These are phyloP conservation scores for Morone chrysops DNA, from an alignment of 2,113 vertebrate genomes.

Conservation along the genomic window DNA sequence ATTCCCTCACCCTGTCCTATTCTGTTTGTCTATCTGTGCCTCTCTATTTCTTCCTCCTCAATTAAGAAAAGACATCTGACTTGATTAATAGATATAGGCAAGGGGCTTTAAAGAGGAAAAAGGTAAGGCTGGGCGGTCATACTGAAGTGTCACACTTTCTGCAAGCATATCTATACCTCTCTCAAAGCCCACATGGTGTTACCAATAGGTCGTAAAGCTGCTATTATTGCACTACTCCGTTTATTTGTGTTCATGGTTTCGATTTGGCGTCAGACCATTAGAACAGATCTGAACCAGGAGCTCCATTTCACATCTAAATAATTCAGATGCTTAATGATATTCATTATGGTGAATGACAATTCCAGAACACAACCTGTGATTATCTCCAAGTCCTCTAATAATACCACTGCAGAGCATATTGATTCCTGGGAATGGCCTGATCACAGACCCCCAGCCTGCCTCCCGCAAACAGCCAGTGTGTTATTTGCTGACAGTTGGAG, in stretches of 20 bases:
- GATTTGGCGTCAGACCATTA: conserved; percentile 36
- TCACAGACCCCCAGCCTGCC: conserved; percentile 31
- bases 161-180: conserved; percentile 15
- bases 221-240: background rate
- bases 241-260: conserved; percentile 21
- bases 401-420: conserved; percentile 66
- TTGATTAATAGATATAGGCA: conserved; percentile 13
- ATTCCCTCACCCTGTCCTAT: conserved; percentile 2
- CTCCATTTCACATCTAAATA: conserved; percentile 63
- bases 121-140: background rate
- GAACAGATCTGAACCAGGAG: conserved; percentile 38
- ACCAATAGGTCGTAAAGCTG: conserved; percentile 40
- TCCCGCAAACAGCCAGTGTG: conserved; percentile 29
- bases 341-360: conserved; percentile 66
- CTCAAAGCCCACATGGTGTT: conserved; percentile 6
- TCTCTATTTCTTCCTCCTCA: conserved; percentile 11
- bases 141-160: conserved; percentile 44
- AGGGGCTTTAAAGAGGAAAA: conserved; percentile 27
- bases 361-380: conserved; percentile 67
- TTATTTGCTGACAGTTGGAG: conserved; percentile 46
- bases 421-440: conserved; percentile 65
- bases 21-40: background rate
- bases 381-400: conserved; percentile 62
- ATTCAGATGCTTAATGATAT: conserved; percentile 66
- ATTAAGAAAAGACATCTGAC: conserved; percentile 19